Conservation (phyloP, 2,797 vertebrate species). For the Tympanoctomys barrerae region DNA sequence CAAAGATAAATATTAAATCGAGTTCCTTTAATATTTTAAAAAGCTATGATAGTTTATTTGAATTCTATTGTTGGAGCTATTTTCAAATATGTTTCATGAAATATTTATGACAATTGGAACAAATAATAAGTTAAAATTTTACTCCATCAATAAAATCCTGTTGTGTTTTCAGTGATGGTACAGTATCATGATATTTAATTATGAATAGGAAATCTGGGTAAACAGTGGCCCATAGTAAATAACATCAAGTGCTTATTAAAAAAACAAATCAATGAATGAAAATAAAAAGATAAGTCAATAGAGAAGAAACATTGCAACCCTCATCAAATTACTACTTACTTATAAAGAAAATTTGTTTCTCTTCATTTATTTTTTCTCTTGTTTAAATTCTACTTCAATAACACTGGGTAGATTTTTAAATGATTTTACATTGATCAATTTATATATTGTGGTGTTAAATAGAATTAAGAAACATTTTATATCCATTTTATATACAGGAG, state of each 20-base stretch:
- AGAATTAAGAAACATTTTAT: not conserved
- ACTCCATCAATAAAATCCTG: not conserved
- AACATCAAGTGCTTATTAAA: slow-evolving; percentile 32
- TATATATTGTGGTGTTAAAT: not conserved
- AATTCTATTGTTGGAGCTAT: slow-evolving; percentile 17
- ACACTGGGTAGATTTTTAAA: not conserved
- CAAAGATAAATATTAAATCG: slow-evolving; percentile 26
- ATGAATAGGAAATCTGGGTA: not conserved
- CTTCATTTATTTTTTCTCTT: not conserved
- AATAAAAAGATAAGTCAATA: slow-evolving; percentile 31
- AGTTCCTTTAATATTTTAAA: slow-evolving; percentile 31
- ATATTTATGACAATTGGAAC: slow-evolving; percentile 27
- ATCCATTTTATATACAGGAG: not conserved
- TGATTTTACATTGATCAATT: not conserved
- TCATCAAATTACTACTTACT: not conserved
- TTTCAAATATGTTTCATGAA: slow-evolving; percentile 15
- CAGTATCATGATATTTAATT: slow-evolving; percentile 45
- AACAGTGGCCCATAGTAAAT: not conserved
- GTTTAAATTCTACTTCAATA: not conserved
- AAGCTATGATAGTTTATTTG: slow-evolving; percentile 25
- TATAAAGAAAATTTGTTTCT: not conserved
- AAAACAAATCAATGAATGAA: not conserved
- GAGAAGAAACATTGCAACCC: not conserved
- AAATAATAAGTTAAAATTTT: slow-evolving; percentile 41
- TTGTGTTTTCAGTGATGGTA: not conserved